Conservation (phyloP, 53 echinoderm and acorn worm species). For the Holothuria leucospilota region DNA sequence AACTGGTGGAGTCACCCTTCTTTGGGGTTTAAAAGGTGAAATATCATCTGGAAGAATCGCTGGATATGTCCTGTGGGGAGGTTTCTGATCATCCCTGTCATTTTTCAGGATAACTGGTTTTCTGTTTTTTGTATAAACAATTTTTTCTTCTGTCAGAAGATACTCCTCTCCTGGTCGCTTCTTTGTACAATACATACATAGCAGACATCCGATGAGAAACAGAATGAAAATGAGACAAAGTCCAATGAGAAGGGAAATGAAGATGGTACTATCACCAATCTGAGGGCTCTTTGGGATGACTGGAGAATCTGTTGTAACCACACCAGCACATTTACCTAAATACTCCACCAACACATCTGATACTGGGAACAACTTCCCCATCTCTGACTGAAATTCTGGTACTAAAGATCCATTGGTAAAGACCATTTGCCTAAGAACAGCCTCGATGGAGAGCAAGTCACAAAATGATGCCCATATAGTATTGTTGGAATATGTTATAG, state of each 20-base stretch:
- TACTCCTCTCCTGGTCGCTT: constrained; percentile 74
- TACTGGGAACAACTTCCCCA: constrained; percentile 49
- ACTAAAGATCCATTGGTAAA: constrained; percentile 54
- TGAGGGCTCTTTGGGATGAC: constrained; percentile 30
- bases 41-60: constrained; percentile 67
- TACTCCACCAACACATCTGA: constrained; percentile 39
- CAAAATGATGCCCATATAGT: constrained; percentile 53
- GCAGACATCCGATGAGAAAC: constrained; percentile 45
- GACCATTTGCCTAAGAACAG: constrained; percentile 26
- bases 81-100: constrained; percentile 56
- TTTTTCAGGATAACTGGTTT: constrained; percentile 69
- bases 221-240: constrained; percentile 45
- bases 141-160: constrained; percentile 66
- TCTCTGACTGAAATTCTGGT: constrained; percentile 8
- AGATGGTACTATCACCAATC: constrained; percentile 11
- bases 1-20: constrained; percentile 15
- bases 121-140: constrained; percentile 64
- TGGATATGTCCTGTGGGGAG: constrained; percentile 48
- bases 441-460: constrained; percentile 58
- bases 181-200: constrained; percentile 58
- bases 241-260: constrained; percentile 52
- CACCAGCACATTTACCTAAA: constrained; percentile 47
- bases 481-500: constrained; percentile 66
- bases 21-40: constrained; percentile 38
- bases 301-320: constrained; percentile 30